Conservation (phyloP, 2,797 vertebrate genomes). For the Artibeus lituratus region DNA sequence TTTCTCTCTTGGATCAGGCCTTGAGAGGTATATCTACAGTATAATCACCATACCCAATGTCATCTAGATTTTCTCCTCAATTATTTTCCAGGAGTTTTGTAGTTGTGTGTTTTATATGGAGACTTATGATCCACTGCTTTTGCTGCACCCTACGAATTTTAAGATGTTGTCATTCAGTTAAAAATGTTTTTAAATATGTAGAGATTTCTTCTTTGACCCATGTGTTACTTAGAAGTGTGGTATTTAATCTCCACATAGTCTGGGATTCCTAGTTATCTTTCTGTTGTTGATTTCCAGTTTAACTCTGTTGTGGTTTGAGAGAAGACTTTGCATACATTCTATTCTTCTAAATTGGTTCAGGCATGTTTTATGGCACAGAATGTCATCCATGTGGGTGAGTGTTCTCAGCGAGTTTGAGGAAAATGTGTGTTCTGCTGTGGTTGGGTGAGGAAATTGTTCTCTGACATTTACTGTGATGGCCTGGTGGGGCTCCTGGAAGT, state of each 20-base stretch:
- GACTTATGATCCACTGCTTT: neutral
- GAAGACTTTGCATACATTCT: neutral
- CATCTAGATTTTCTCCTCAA: neutral
- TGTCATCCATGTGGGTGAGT: neutral
- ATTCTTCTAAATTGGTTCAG: neutral
- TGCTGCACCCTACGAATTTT: neutral
- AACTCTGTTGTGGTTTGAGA: neutral
- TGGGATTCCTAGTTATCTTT: neutral
- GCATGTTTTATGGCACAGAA: neutral
- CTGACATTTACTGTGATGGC: neutral
- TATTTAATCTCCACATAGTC: neutral
- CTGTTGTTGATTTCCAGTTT: neutral
- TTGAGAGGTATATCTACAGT: neutral
- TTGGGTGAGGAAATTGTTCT: neutral
- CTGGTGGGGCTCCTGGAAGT: neutral
- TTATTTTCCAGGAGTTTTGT: neutral
- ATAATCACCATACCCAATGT: neutral
- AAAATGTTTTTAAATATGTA: neutral
- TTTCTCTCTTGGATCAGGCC: neutral
- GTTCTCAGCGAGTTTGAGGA: neutral
- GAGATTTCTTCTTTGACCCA: neutral
- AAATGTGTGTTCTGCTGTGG: neutral
- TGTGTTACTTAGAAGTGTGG: neutral
- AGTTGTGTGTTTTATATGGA: neutral
- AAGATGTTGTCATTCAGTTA: neutral